These are phyloP conservation scores for Diuraphis noxia DNA, from an alignment of 1,140 invertebrate species.

Conservation along the genomic window DNA sequence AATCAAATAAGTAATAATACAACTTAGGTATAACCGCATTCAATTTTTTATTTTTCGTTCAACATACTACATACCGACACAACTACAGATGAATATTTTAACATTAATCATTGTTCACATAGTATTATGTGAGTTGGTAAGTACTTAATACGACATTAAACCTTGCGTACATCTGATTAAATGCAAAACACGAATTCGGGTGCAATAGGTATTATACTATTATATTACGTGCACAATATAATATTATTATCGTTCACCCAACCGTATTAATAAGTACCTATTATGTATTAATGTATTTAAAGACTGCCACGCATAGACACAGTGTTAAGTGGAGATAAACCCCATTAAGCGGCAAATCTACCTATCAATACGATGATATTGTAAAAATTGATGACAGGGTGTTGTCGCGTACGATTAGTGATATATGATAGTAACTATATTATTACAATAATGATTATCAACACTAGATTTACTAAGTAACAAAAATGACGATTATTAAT, in stretches of 20 bases:
- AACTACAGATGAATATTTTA: not conserved
- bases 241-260: not conserved
- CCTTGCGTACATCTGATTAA: not conserved
- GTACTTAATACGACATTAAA: not conserved
- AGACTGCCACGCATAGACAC: not conserved
- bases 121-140: not conserved
- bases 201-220: not conserved
- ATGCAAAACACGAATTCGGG: not conserved
- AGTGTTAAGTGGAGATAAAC: not conserved
- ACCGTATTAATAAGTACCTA: not conserved
- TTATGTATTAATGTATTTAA: slow-evolving; percentile 1
- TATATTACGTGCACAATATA: not conserved
- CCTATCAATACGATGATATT: not conserved
- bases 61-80: not conserved
- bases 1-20: not conserved
- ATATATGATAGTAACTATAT: no score
- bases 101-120: not conserved
- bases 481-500: not conserved
- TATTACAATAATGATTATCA: not conserved
- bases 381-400: not conserved
- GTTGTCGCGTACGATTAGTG: not conserved
- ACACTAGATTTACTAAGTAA: not conserved
- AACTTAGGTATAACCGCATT: not conserved
- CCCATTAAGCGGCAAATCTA: not conserved
- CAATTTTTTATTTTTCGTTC: not conserved